These are phyloP conservation scores for Diphyllodes magnificus DNA, from an alignment of 2,113 vertebrate genomes.

Conservation along the genomic window DNA sequence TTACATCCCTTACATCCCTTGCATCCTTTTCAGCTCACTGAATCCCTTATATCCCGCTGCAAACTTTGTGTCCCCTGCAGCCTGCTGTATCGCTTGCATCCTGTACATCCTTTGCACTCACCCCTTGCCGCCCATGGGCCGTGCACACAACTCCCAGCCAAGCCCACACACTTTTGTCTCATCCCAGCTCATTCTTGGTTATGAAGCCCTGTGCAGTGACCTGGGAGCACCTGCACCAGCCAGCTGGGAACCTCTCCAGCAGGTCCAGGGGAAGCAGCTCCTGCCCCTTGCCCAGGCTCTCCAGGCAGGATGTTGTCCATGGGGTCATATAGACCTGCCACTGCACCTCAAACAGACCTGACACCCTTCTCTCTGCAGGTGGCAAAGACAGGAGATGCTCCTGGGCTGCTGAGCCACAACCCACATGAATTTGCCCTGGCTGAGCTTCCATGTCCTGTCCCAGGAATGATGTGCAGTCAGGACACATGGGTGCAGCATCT, in stretches of 20 bases:
- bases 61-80: neutral
- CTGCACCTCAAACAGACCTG: neutral
- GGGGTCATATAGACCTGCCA: fast-evolving
- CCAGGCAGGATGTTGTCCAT: neutral
- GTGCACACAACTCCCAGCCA: neutral
- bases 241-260: neutral
- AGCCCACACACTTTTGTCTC: neutral
- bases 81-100: neutral
- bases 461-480: neutral
- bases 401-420: neutral
- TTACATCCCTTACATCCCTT: neutral
- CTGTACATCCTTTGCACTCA: neutral
- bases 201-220: fast-evolving
- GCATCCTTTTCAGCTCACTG: neutral
- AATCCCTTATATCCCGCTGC: fast-evolving
- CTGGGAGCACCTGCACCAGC: neutral
- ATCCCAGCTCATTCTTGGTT: neutral
- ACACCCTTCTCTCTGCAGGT: neutral
- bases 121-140: neutral
- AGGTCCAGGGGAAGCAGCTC: neutral
- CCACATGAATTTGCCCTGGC: neutral
- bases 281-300: neutral
- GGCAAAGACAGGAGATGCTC: neutral
- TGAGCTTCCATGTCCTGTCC: neutral
- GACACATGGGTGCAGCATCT: fast-evolving